Percentiles rank a stretch among this genome's conserved stretches.
Conservation (phyloP, 2,797 vertebrate genomes). For the Smutsia gigantea region DNA sequence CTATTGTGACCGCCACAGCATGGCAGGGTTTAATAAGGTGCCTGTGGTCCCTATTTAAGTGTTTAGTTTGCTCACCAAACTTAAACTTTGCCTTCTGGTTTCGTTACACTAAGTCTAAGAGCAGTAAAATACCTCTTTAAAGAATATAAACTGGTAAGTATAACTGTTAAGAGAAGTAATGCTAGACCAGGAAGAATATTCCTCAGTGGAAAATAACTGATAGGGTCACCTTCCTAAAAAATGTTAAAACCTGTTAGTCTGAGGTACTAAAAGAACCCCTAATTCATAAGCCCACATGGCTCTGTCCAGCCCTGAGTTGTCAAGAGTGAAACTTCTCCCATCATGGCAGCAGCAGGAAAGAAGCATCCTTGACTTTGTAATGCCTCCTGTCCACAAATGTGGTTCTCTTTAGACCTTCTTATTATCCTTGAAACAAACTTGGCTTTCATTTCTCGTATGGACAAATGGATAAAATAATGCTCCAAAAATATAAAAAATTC, state of each 20-base stretch:
- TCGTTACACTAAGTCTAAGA: background rate
- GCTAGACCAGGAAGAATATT: background rate
- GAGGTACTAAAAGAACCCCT: background rate
- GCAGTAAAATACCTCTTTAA: background rate
- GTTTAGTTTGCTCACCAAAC: background rate
- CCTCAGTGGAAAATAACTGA: background rate
- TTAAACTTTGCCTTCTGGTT: background rate
- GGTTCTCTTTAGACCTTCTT: background rate
- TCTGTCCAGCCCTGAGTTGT: background rate
- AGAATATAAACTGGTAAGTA: background rate
- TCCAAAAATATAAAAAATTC: background rate
- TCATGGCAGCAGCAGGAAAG: background rate
- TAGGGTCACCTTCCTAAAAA: background rate
- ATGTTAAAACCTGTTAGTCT: background rate
- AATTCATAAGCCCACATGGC: accelerated
- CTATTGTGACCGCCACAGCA: background rate
- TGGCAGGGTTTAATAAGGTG: background rate
- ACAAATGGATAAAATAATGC: background rate
- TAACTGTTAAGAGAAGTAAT: background rate
- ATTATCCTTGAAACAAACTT: background rate
- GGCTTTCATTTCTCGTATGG: background rate
- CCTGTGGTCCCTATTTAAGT: background rate
- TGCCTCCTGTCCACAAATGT: accelerated
- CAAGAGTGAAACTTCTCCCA: background rate
- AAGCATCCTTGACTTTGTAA: background rate